phyloP scores from a whole-genome alignment of 2,797 vertebrate genomes.

The Chaetodon trifasciatus region DNA sequence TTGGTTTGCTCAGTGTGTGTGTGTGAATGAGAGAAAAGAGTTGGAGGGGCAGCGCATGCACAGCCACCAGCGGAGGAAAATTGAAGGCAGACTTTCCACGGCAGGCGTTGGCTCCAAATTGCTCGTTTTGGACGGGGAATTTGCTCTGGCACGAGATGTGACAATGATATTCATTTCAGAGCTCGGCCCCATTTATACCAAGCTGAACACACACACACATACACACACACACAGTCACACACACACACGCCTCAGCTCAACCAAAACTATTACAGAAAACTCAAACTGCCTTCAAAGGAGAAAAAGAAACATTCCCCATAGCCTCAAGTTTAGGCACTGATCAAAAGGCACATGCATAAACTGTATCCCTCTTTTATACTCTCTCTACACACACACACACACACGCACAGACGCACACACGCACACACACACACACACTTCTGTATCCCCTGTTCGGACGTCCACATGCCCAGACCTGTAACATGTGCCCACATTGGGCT shows the following conservation, averaged over 20 bases:
- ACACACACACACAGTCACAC: conserved; percentile 28
- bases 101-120: conserved; percentile 79
- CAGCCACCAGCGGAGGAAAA: conserved; percentile 74
- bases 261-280: conserved; percentile 77
- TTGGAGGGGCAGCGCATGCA: conserved; percentile 36
- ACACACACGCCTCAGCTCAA: conserved; percentile 56
- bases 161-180: conserved; percentile 84
- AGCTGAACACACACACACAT: conserved; percentile 39
- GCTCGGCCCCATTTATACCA: conserved; percentile 67
- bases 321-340: conserved; percentile 67
- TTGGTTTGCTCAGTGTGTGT: conserved; percentile 26
- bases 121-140: conserved; percentile 81
- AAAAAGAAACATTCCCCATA: conserved; percentile 70
- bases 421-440: conserved; percentile 25
- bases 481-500: conserved; percentile 41
- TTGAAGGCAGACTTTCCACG: conserved; percentile 84
- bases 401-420: conserved; percentile 9
- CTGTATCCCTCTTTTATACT: conserved; percentile 23
- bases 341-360: conserved; percentile 62
- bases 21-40: conserved; percentile 23
- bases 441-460: conserved; percentile 4
- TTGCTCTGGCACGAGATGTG: conserved; percentile 85
- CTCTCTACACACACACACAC: conserved; percentile 25
- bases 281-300: conserved; percentile 76
- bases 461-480: conserved; percentile 37